These are phyloP conservation scores for Melanocharis versteri DNA, from an alignment of 2,113 vertebrate genomes.

Conservation along the genomic window DNA sequence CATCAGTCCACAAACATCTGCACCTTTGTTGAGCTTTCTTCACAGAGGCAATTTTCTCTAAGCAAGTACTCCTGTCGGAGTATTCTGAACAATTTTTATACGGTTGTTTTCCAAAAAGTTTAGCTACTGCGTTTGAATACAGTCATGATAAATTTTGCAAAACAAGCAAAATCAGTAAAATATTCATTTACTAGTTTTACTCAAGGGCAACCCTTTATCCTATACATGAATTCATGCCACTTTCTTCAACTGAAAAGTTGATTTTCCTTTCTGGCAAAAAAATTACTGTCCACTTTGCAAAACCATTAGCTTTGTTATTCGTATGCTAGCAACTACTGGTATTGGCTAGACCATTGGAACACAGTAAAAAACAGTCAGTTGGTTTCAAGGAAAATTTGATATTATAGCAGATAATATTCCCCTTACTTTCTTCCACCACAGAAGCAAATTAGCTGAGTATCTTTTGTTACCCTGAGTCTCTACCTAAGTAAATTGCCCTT, in stretches of 20 bases:
- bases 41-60: slow-evolving; percentile 27
- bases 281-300: not conserved
- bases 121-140: slow-evolving; percentile 33
- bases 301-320: not conserved
- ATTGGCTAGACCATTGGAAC: not conserved
- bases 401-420: not conserved
- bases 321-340: not conserved
- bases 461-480: not conserved
- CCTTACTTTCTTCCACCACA: not conserved
- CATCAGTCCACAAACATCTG: not conserved
- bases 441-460: not conserved
- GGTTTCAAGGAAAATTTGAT: not conserved
- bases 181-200: slow-evolving; percentile 11
- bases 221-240: not conserved
- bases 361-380: not conserved
- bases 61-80: slow-evolving; percentile 2
- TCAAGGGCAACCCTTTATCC: not conserved
- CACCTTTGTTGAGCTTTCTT: not conserved
- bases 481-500: not conserved
- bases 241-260: not conserved
- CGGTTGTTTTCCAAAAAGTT: slow-evolving; percentile 32
- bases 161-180: slow-evolving; percentile 33
- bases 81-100: slow-evolving; percentile 33
- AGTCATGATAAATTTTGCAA: slow-evolving; percentile 29
- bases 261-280: not conserved